These are phyloP conservation scores for Diacarnus erythraeanus DNA, from an alignment of 37 sponge, comb jelly and placozoan genomes.

Conservation along the genomic window DNA sequence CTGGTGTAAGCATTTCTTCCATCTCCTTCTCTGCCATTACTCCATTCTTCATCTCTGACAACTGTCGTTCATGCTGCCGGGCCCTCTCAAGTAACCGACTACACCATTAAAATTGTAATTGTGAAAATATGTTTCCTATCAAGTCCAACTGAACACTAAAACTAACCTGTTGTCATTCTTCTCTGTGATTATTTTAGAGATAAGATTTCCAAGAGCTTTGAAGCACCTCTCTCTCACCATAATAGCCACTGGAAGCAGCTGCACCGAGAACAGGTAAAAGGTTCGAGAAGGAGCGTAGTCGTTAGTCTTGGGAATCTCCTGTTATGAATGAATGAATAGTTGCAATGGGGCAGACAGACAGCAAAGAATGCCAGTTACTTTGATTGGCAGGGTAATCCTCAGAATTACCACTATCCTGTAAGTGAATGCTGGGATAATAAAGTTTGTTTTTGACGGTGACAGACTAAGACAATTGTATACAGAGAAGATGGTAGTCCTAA, in stretches of 20 bases:
- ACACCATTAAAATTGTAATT: background rate
- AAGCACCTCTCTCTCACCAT: conserved; percentile 79
- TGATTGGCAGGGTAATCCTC: no score
- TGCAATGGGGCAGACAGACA: no score
- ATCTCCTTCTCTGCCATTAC: conserved; percentile 48
- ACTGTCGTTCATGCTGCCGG: conserved; percentile 44
- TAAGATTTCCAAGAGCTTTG: conserved; percentile 74
- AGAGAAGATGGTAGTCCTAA: no score
- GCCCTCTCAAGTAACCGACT: conserved; percentile 70
- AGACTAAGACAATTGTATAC: no score
- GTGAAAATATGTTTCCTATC: background rate
- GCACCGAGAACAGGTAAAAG: conserved; percentile 89
- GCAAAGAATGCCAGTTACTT: no score
- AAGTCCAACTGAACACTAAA: background rate
- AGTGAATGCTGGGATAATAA: no score
- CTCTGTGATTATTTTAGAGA: conserved; percentile 36
- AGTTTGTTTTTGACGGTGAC: no score
- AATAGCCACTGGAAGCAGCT: conserved; percentile 63
- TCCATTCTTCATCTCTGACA: conserved; percentile 5
- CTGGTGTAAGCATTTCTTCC: conserved; percentile 82
- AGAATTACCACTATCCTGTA: no score
- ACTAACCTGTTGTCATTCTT: conserved; percentile 61
- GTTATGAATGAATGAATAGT: conserved; percentile 1
- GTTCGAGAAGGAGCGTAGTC: conserved; percentile 91
- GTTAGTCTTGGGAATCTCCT: conserved; percentile 86